These are phyloP conservation scores for Tinamus major DNA, from an alignment of 2,797 vertebrate species.

Conservation along the genomic window DNA sequence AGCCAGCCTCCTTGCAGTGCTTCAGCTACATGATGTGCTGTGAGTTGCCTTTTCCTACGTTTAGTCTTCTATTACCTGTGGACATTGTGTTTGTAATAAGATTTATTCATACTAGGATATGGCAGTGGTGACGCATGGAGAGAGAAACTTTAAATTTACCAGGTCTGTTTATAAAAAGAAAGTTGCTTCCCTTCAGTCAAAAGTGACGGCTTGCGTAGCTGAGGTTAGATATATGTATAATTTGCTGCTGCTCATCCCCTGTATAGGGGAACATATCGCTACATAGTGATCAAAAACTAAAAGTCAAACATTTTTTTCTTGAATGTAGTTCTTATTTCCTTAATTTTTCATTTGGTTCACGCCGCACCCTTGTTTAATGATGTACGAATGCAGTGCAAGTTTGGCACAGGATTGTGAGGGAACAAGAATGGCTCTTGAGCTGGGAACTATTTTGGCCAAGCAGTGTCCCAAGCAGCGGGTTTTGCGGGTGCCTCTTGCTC, in stretches of 20 bases:
- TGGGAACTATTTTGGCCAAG: neutral
- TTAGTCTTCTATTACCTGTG: neutral
- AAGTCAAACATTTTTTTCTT: neutral
- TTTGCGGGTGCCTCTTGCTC: neutral
- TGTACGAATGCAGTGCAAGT: neutral
- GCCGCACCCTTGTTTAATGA: neutral
- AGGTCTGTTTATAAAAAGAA: neutral
- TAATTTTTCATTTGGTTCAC: neutral
- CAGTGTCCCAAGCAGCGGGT: neutral
- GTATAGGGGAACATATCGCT: neutral
- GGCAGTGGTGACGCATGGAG: rapidly evolving
- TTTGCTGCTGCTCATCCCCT: neutral
- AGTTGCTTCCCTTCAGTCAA: neutral
- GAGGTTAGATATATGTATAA: rapidly evolving
- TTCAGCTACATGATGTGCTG: neutral
- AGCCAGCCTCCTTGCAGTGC: neutral
- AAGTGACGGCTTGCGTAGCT: neutral
- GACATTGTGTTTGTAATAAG: neutral
- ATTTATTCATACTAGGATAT: neutral
- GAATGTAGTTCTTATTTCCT: neutral
- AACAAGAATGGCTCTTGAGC: neutral
- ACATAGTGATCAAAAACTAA: neutral
- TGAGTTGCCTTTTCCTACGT: neutral
- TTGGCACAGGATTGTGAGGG: neutral
- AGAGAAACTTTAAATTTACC: neutral